These are phyloP conservation scores for Hipposideros larvatus DNA, from an alignment of 2,797 vertebrate genomes.

Conservation along the genomic window DNA sequence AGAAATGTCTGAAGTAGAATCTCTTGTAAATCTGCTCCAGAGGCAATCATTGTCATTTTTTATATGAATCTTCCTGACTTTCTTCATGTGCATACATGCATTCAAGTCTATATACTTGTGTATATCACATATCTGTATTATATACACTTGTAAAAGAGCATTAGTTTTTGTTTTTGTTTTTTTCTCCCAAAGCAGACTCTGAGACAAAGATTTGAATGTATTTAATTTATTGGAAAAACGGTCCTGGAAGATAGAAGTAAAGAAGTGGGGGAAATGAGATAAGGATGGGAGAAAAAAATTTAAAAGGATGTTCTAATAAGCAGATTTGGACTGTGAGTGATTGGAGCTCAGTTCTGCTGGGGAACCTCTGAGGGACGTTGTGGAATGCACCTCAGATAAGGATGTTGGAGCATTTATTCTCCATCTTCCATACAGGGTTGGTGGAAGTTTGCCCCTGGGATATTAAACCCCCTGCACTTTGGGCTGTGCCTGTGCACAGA, in stretches of 20 bases:
- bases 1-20: background rate
- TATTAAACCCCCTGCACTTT: background rate
- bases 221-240: background rate
- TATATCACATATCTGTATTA: background rate
- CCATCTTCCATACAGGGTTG: background rate
- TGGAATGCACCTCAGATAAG: background rate
- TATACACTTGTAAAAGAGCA: background rate
- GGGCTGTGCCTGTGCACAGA: background rate
- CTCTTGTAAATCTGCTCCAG: background rate
- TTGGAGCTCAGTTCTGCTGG: background rate
- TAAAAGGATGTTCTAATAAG: background rate
- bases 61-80: background rate
- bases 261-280: background rate
- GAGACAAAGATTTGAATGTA: background rate
- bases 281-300: background rate
- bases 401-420: background rate
- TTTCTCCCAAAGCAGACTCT: background rate
- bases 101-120: background rate
- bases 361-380: background rate
- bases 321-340: background rate
- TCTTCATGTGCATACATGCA: background rate
- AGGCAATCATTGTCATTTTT: background rate
- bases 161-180: background rate
- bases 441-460: background rate
- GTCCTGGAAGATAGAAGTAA: background rate